phyloP scores from a whole-genome alignment of 2,888 invertebrate genomes.

The Pyrocoelia pectoralis region DNA sequence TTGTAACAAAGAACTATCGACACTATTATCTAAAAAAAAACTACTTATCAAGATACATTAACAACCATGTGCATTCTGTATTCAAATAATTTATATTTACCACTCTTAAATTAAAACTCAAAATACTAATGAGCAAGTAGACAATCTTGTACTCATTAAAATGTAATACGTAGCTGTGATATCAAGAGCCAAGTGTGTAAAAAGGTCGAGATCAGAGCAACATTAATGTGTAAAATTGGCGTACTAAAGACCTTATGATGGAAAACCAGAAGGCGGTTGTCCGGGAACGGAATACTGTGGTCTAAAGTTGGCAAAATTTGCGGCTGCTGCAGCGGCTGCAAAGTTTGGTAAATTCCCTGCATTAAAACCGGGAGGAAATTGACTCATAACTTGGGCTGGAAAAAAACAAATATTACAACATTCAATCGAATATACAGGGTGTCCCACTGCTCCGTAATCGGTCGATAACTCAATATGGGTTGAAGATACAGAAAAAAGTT shows the following conservation, averaged over 20 bases:
- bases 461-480: too few relatives aligned
- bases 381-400: conserved; percentile 77
- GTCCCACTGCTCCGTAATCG: too few relatives aligned
- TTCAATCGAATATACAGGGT: too few relatives aligned
- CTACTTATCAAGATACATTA: conserved; percentile 24
- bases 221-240: neutral
- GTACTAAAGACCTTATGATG: conserved; percentile 48
- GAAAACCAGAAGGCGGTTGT: conserved; percentile 62
- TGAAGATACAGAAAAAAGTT: too few relatives aligned
- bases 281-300: conserved; percentile 84
- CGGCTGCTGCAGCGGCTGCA: conserved; percentile 75
- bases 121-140: conserved; percentile 17
- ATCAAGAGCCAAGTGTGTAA: conserved; percentile 18
- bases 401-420: neutral
- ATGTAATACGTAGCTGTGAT: conserved; percentile 26
- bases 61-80: conserved; percentile 21
- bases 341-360: conserved; percentile 76
- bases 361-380: conserved; percentile 86
- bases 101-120: conserved; percentile 18
- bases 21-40: conserved; percentile 15
- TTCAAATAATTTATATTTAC: conserved; percentile 10
- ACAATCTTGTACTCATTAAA: conserved; percentile 12
- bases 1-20: conserved; percentile 25
- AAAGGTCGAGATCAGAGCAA: conserved; percentile 27
- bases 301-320: conserved; percentile 89